Evolutionary conservation across 2,888 invertebrate species (phyloP).

Genomic region (Carpatolechia fugitivella): DNA sequence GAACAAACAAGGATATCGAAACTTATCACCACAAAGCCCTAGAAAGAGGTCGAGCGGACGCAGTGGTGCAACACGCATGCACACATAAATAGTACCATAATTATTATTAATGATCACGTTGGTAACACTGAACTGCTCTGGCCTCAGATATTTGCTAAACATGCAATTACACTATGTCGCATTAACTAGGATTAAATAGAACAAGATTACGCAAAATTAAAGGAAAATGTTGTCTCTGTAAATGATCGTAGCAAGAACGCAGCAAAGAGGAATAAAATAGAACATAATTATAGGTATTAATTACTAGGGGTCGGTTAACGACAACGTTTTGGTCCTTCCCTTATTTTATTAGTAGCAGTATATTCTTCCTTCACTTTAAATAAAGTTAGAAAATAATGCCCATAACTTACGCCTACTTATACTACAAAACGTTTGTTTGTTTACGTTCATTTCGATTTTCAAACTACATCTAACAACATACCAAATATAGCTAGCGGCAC

Average conservation of each 20-base stretch:
- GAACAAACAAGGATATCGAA: slow-evolving; percentile 5
- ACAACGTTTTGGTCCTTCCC: too few relatives aligned
- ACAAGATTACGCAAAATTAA: not conserved
- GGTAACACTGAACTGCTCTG: not conserved
- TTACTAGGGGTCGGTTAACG: too few relatives aligned
- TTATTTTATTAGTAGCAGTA: too few relatives aligned
- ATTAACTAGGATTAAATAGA: not conserved
- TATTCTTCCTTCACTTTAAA: too few relatives aligned
- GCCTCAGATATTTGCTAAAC: slow-evolving; percentile 1
- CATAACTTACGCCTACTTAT: too few relatives aligned
- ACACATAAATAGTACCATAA: slow-evolving; percentile 7
- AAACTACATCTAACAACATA: too few relatives aligned
- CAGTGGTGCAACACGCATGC: slow-evolving; percentile 6
- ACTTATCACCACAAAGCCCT: slow-evolving; percentile 5
- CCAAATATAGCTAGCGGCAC: too few relatives aligned
- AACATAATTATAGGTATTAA: too few relatives aligned
- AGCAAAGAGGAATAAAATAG: too few relatives aligned
- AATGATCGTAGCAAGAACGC: not conserved
- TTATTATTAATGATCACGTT: slow-evolving; percentile 4
- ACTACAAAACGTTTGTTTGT: too few relatives aligned
- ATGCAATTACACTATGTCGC: slow-evolving; percentile 1
- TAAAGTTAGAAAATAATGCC: too few relatives aligned
- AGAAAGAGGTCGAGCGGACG: slow-evolving; percentile 10
- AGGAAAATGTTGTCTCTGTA: not conserved
- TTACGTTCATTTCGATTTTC: too few relatives aligned